Evolutionary conservation across 2,113 vertebrate genomes (phyloP).

Genomic region (Cyanocitta stelleri): DNA sequence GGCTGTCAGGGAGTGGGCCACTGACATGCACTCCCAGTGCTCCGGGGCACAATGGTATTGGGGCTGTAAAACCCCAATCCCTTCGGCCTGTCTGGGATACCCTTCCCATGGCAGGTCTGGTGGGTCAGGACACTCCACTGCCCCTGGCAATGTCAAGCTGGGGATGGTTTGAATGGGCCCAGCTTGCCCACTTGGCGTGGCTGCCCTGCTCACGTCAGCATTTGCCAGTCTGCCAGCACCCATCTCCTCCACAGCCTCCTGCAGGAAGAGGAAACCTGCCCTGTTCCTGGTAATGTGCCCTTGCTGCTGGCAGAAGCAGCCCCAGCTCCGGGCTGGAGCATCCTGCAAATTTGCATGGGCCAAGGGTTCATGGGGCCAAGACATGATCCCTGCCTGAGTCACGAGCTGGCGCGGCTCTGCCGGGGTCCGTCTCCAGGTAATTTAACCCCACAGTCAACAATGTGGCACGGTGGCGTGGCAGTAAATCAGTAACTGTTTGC

Average conservation of each 20-base stretch:
- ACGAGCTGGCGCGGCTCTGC: background rate
- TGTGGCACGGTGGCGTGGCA: background rate
- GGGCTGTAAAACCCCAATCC: rapidly evolving
- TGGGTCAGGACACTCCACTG: rapidly evolving
- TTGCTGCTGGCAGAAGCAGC: background rate
- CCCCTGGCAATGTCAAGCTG: rapidly evolving
- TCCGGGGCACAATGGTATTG: rapidly evolving
- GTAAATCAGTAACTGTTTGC: conserved; percentile 54
- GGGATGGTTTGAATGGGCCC: background rate
- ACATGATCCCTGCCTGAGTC: background rate
- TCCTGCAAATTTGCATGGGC: background rate
- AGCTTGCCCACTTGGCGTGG: background rate
- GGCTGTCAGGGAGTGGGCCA: background rate
- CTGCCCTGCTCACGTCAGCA: rapidly evolving
- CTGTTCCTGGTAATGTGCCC: background rate
- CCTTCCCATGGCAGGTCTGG: rapidly evolving
- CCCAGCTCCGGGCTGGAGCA: background rate
- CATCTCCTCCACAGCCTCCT: background rate
- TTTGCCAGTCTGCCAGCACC: background rate
- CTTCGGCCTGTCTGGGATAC: rapidly evolving
- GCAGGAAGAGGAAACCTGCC: background rate
- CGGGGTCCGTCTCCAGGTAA: background rate
- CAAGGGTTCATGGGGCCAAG: background rate
- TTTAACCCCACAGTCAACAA: conserved; percentile 51
- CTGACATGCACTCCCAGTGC: rapidly evolving